phyloP scores from a whole-genome alignment of 2,113 vertebrate species.

The Rallus limicola region DNA sequence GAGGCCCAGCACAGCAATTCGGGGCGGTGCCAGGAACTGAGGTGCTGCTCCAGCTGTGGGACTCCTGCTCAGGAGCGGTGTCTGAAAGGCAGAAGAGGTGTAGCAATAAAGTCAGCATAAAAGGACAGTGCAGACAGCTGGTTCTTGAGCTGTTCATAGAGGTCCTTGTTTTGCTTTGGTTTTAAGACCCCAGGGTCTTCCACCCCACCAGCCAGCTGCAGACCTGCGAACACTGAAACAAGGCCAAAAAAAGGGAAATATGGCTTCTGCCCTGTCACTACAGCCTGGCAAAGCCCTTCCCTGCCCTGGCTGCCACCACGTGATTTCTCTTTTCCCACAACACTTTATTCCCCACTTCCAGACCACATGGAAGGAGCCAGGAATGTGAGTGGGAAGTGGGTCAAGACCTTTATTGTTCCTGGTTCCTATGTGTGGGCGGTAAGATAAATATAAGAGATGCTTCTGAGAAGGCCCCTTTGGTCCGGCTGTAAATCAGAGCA shows the following conservation, averaged over 20 bases:
- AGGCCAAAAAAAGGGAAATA: neutral
- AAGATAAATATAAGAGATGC: neutral
- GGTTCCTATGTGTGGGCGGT: neutral
- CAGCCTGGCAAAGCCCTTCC: neutral
- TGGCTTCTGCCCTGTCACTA: neutral
- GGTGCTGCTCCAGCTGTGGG: neutral
- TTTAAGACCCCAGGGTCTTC: neutral
- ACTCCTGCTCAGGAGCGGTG: neutral
- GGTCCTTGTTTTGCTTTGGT: neutral
- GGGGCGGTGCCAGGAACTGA: neutral
- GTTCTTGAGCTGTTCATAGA: neutral
- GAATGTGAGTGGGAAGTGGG: neutral
- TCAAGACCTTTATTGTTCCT: conserved; percentile 14
- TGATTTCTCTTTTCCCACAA: neutral
- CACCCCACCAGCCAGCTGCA: accelerated
- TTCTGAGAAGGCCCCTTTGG: neutral
- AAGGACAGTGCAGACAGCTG: accelerated
- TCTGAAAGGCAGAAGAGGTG: neutral
- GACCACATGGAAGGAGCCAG: neutral
- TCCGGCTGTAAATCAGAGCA: neutral
- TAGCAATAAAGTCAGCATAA: neutral
- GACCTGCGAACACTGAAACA: neutral
- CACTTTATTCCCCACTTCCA: neutral
- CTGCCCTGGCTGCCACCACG: neutral
- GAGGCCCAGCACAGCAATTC: accelerated